phyloP scores from a whole-genome alignment of 2,797 vertebrate genomes.

The Thalassophryne amazonica region DNA sequence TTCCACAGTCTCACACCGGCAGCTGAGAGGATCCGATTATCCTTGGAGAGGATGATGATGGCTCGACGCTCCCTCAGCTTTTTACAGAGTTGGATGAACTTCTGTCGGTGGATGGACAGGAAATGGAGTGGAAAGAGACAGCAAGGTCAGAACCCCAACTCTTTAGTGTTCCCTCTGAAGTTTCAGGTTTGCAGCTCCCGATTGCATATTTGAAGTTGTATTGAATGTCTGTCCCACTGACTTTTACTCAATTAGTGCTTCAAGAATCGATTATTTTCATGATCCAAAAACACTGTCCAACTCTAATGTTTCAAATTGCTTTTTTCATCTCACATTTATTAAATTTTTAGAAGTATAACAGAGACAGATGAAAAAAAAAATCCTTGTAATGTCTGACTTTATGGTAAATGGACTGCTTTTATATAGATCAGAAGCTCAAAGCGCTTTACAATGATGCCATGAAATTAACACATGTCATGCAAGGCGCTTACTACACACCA shows the following conservation, averaged over 20 bases:
- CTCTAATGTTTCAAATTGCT: too few relatives aligned
- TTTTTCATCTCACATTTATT: too few relatives aligned
- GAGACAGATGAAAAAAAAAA: too few relatives aligned
- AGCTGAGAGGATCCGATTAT: conserved; percentile 96
- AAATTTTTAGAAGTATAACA: too few relatives aligned
- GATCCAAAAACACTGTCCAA: too few relatives aligned
- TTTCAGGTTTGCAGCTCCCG: neutral
- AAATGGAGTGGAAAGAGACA: conserved; percentile 99
- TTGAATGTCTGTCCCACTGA: neutral
- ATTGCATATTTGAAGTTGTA: neutral
- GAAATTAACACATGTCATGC: too few relatives aligned
- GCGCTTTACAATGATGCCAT: too few relatives aligned
- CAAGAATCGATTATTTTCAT: too few relatives aligned
- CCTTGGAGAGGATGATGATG: conserved; percentile 94
- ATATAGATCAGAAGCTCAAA: too few relatives aligned
- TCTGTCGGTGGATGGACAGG: conserved; percentile 91
- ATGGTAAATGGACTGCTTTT: too few relatives aligned
- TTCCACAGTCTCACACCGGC: conserved; percentile 92
- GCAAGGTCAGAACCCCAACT: conserved; percentile 82
- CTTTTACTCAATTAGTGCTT: rapidly evolving
- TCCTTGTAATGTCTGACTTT: too few relatives aligned
- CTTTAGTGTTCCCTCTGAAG: neutral
- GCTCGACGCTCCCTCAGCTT: conserved; percentile 91
- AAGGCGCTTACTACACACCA: too few relatives aligned
- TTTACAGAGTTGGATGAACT: conserved; percentile 98